Conservation (phyloP, 2,797 vertebrate genomes). For the Lateolabrax maculatus region DNA sequence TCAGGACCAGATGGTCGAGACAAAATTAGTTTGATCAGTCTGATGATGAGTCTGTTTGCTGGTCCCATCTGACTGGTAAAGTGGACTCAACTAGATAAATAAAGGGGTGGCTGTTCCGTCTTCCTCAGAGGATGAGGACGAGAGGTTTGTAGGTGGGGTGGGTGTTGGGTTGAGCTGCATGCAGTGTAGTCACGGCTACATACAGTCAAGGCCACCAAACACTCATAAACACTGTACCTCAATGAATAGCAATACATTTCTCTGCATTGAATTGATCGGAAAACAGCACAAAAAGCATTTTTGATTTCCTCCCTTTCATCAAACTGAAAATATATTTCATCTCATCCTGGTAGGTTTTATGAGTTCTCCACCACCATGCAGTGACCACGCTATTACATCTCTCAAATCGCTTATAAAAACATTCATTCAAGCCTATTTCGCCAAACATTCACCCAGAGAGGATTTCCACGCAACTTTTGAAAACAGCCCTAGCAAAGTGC, state of each 20-base stretch:
- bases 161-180: conserved; percentile 79
- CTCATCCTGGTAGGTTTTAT: conserved; percentile 61
- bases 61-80: conserved; percentile 29
- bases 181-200: conserved; percentile 67
- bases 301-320: conserved; percentile 28
- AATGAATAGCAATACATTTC: conserved; percentile 49
- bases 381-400: conserved; percentile 46
- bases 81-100: conserved; percentile 10
- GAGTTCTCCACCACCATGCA: conserved; percentile 61
- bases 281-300: conserved; percentile 34
- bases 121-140: conserved; percentile 70
- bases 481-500: conserved; percentile 59
- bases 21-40: conserved; percentile 16
- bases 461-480: conserved; percentile 53
- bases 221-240: conserved; percentile 48
- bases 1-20: conserved; percentile 52
- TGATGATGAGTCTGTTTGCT: conserved; percentile 35
- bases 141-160: conserved; percentile 84
- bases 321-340: conserved; percentile 55
- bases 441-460: conserved; percentile 41
- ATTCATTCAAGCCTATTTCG: conserved; percentile 63
- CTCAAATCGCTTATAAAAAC: conserved; percentile 48
- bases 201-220: conserved; percentile 42
- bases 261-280: conserved; percentile 17
- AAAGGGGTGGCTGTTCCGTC: conserved; percentile 50